Conservation (phyloP, 2,888 invertebrate species). For the Ceratothoa steindachneri region DNA sequence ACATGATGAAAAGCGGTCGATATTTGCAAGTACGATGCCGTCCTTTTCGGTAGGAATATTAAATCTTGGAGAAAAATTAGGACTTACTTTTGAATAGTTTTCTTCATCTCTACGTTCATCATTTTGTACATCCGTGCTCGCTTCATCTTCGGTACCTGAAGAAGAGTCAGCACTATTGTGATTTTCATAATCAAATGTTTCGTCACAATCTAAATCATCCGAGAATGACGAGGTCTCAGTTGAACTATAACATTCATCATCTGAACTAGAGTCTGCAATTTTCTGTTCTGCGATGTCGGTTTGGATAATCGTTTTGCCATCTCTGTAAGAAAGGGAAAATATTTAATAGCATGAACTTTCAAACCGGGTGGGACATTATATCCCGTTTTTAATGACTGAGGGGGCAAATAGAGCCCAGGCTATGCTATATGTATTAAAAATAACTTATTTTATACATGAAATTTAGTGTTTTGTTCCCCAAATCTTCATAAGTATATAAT, state of each 20-base stretch:
- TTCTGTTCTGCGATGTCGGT: too few relatives aligned
- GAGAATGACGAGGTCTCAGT: background rate
- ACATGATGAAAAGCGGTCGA: background rate
- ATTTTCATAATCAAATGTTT: background rate
- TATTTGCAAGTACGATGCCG: background rate
- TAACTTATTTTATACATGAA: background rate
- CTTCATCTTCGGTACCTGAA: background rate
- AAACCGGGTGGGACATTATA: background rate
- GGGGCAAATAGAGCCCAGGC: background rate
- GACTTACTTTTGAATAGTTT: background rate
- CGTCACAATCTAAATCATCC: background rate
- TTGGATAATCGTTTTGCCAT: background rate
- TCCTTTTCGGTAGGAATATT: background rate
- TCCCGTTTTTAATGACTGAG: background rate
- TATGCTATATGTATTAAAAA: background rate
- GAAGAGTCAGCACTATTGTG: background rate
- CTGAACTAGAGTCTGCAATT: background rate
- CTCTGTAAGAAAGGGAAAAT: background rate
- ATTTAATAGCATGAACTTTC: background rate
- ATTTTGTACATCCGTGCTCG: background rate
- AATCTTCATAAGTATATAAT: background rate
- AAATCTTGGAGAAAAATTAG: background rate
- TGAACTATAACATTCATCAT: background rate
- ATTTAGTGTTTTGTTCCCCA: background rate
- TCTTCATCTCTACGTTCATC: background rate